phyloP scores from a whole-genome alignment of 2,113 vertebrate species.

The Nanorana parkeri region DNA sequence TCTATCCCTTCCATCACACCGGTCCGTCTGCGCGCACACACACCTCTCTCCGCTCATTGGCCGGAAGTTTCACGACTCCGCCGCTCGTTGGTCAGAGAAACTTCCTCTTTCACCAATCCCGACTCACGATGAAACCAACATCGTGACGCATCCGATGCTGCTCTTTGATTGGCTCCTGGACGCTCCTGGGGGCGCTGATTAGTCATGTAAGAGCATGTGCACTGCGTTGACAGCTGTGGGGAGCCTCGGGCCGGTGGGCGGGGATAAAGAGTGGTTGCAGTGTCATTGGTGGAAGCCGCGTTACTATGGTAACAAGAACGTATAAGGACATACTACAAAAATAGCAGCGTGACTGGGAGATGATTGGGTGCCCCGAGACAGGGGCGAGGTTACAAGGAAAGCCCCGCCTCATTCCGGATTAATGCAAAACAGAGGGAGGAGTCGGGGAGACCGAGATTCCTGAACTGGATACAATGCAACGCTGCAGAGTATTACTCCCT shows the following conservation, averaged over 20 bases:
- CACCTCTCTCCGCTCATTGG: not conserved
- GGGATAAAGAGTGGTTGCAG: not conserved
- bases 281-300: not conserved
- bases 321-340: constrained; percentile 26
- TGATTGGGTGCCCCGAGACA: not conserved
- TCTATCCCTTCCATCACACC: constrained; percentile 28
- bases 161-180: not conserved
- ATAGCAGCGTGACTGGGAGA: not conserved
- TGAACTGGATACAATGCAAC: too few relatives aligned
- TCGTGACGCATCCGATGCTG: too few relatives aligned
- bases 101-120: not conserved
- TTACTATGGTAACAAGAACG: constrained; percentile 21
- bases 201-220: not conserved
- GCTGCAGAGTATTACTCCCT: too few relatives aligned
- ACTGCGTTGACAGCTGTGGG: not conserved
- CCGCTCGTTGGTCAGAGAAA: not conserved
- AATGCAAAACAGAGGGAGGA: not conserved
- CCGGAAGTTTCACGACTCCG: not conserved
- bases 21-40: not conserved
- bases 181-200: not conserved
- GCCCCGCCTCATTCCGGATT: not conserved
- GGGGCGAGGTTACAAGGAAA: not conserved
- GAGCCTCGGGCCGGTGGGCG: not conserved
- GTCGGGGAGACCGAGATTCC: not conserved
- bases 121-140: rapidly evolving